Percentiles rank a stretch among this genome's conserved stretches.
Conservation (phyloP, 37 sponge, comb jelly and placozoan genomes). For the Halisarca cf. caerulea region DNA sequence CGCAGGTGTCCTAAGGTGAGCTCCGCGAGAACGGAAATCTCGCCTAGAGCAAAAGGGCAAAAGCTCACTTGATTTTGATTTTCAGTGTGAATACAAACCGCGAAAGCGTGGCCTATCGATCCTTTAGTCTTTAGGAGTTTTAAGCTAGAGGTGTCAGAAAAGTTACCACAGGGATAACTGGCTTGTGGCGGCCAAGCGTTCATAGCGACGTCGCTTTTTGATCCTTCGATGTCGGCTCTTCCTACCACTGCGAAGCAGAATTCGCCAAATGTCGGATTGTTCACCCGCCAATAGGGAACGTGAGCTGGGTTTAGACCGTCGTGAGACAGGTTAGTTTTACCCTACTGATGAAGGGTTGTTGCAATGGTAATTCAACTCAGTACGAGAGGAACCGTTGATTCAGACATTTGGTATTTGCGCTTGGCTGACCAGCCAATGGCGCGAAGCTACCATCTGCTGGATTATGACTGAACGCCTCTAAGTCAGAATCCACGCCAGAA, state of each 20-base stretch:
- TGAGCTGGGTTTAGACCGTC: constrained; percentile 95
- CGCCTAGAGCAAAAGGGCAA: constrained; percentile 87
- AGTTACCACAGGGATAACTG: constrained; percentile 96
- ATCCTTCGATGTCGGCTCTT: constrained; percentile 95
- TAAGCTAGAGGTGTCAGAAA: constrained; percentile 90
- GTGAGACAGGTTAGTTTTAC: constrained; percentile 94
- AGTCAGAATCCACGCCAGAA: too few relatives aligned
- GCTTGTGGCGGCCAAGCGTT: constrained; percentile 95
- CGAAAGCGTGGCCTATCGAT: constrained; percentile 92
- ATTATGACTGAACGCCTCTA: too few relatives aligned
- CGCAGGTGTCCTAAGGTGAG: constrained; percentile 94
- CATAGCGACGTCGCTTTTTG: constrained; percentile 96
- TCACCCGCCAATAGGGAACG: constrained; percentile 91
- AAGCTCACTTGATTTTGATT: constrained; percentile 67
- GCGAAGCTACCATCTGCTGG: too few relatives aligned
- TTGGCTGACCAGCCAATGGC: too few relatives aligned
- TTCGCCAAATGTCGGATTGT: constrained; percentile 87
- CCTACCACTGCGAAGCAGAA: constrained; percentile 91
- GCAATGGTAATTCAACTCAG: too few relatives aligned
- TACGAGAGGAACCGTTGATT: too few relatives aligned
- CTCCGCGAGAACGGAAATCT: constrained; percentile 88
- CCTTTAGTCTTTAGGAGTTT: constrained; percentile 75
- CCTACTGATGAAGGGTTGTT: constrained; percentile 25
- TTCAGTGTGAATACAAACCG: constrained; percentile 85
- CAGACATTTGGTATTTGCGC: too few relatives aligned